Conservation (phyloP, 2,888 invertebrate genomes). For the Epistrophella euchroma region DNA sequence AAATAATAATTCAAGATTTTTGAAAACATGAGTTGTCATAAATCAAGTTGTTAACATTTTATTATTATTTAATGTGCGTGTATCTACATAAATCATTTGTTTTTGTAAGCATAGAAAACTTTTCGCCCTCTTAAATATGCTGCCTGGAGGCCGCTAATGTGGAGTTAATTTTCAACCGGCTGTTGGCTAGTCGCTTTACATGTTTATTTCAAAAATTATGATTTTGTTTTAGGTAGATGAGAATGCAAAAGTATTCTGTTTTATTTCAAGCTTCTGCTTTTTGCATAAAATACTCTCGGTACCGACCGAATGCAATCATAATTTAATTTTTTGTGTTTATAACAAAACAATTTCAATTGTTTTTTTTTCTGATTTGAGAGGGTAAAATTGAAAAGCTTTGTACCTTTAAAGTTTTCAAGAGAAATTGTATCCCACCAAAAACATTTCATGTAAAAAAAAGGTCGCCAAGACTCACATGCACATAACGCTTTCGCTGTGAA, state of each 20-base stretch:
- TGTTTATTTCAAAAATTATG: neutral
- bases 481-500: too few relatives aligned
- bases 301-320: slow-evolving; percentile 16
- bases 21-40: too few relatives aligned
- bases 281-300: slow-evolving; percentile 2
- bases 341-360: slow-evolving; percentile 31
- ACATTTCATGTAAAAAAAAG: too few relatives aligned
- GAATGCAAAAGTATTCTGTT: neutral
- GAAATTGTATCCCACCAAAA: too few relatives aligned
- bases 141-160: too few relatives aligned
- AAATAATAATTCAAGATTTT: too few relatives aligned
- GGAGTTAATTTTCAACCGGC: neutral
- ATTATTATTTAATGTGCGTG: too few relatives aligned
- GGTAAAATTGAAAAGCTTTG: slow-evolving; percentile 33
- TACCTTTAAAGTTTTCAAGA: neutral
- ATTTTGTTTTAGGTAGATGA: neutral
- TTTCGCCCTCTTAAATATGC: too few relatives aligned
- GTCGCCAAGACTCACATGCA: too few relatives aligned
- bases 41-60: too few relatives aligned
- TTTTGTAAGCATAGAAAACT: too few relatives aligned
- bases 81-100: too few relatives aligned
- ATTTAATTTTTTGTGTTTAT: slow-evolving; percentile 11
- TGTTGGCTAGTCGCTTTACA: neutral
- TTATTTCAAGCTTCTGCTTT: slow-evolving; percentile 37
- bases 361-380: neutral